Base-by-base conservation (phyloP, 2,797 vertebrate genomes). In the Hylomyscus alleni region DNA sequence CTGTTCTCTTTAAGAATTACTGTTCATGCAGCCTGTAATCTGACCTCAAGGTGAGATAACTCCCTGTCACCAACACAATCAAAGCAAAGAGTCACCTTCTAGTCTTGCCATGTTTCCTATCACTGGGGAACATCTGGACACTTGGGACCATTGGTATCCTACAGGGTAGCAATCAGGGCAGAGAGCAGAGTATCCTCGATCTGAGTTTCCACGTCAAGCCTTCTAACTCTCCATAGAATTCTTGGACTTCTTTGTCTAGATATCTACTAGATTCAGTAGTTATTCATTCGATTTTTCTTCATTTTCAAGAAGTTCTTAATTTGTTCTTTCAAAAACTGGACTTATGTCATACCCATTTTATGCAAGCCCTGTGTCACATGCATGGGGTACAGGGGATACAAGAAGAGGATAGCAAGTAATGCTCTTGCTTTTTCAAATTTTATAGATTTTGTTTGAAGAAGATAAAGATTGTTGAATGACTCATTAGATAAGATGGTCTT, bases 1-100 rank as follows among this genome's bases (percentile, higher is more conserved):
- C 84, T 92, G 77, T 84, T n/a, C 47, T 80, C 12, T 96, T 94
- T 80, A 85, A 72, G 75, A 96, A 93, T 84, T 65, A 50, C 52
- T 34, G 10, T 90, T 73, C 5, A 54, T 2, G 54, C 11, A 75
- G 47, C 65, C 34, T 60, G 85, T 76, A 93, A 93, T 83, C 62
- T 26, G 86, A 95, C 92, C 86, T 78, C 76, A 89, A 20, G 50
- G 10, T 62, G 85, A 91, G n/a, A 80, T 52, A 94, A 96, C 67
- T 47, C 54, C n/a, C 76, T 87, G 73, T 12, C 44, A 84, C 44
- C 56, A 93, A 67, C 44, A 81, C 37, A 88, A n/a, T 92, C 85
- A 95, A 69, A 90, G 52, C 58, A 89, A 50, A 94, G 89, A 95
- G 84, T 89, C 87, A 86, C 29, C 34, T 81, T 50, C 62, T 40